phyloP scores from a whole-genome alignment of 35 echinoderm and acorn worm genomes.

The Heliocidaris erythrogramma region DNA sequence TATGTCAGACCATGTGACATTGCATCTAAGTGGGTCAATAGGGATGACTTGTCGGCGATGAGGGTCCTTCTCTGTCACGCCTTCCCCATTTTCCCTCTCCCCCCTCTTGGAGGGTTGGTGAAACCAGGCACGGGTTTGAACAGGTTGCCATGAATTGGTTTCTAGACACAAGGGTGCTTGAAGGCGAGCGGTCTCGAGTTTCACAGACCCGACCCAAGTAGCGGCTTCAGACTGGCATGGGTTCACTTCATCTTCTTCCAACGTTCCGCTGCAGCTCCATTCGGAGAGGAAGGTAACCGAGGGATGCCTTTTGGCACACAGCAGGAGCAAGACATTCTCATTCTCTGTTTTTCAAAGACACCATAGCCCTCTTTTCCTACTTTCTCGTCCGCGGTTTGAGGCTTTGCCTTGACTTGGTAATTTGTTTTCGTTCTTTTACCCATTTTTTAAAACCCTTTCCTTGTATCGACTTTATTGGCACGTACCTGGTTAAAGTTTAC shows the following conservation, averaged over 20 bases:
- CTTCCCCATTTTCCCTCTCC: neutral
- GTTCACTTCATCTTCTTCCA: neutral
- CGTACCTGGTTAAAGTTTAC: neutral
- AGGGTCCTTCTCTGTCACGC: neutral
- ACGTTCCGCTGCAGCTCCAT: neutral
- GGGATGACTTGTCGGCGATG: neutral
- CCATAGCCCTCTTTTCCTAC: no score
- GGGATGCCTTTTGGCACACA: no score
- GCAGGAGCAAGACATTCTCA: no score
- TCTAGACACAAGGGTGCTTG: neutral
- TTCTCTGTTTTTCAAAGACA: no score
- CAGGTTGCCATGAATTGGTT: neutral
- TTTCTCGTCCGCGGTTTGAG: no score
- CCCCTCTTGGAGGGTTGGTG: neutral
- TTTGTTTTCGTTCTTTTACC: neutral
- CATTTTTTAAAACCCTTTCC: neutral
- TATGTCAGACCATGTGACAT: neutral
- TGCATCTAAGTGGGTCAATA: neutral
- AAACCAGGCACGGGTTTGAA: constrained; percentile 1
- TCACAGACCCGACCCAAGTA: neutral
- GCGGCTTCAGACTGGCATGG: neutral
- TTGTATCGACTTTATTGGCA: neutral
- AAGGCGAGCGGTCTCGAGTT: neutral
- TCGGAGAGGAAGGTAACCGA: neutral
- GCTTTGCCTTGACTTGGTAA: neutral